Conservation (phyloP, 2,113 vertebrate species). For the Hepsetus odoe region DNA sequence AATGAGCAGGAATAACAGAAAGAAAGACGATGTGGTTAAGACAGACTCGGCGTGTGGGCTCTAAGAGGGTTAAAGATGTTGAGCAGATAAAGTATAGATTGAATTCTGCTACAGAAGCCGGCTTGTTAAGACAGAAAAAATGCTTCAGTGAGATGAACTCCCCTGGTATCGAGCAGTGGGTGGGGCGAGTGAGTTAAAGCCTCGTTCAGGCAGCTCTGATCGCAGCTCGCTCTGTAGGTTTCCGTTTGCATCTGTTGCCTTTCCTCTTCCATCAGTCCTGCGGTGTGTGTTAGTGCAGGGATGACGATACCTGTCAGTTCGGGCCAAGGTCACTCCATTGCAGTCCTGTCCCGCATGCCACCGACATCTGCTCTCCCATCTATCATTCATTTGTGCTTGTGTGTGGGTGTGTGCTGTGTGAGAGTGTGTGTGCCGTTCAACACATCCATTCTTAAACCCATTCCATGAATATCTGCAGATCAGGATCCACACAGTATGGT, state of each 20-base stretch:
- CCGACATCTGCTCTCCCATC: constrained; percentile 41
- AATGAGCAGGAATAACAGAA: no score
- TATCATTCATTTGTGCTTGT: constrained; percentile 41
- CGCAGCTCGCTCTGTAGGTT: background rate
- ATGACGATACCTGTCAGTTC: constrained; percentile 23
- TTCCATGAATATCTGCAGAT: no score
- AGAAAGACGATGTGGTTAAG: no score
- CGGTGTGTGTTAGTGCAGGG: constrained; percentile 1
- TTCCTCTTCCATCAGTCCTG: background rate
- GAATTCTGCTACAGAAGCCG: background rate
- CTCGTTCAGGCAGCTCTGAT: background rate
- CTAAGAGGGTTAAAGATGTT: no score
- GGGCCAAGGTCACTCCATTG: constrained; percentile 31
- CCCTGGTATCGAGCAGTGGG: background rate
- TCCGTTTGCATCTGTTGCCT: constrained; percentile 10
- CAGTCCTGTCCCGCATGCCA: background rate
- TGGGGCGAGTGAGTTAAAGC: background rate
- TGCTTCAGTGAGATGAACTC: background rate
- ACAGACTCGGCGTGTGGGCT: no score
- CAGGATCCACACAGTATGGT: no score
- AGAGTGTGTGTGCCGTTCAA: constrained; percentile 5
- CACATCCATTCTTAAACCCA: no score
- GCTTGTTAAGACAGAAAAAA: background rate
- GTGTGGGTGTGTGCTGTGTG: background rate
- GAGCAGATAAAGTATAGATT: no score